phyloP scores from a whole-genome alignment of 2,797 vertebrate species.

The Clarias platycephalus region DNA sequence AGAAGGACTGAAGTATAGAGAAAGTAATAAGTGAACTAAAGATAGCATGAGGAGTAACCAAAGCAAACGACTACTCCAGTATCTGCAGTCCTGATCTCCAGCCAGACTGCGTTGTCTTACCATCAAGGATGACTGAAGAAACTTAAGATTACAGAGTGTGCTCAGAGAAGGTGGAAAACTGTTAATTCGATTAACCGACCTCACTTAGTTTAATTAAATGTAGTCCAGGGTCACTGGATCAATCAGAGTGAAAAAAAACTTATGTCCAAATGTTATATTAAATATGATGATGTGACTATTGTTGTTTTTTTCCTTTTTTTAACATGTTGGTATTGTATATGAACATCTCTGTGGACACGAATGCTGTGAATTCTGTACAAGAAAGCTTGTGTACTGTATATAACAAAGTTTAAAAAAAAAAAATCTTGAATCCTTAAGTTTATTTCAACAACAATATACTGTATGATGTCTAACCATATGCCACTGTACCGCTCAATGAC shows the following conservation, averaged over 20 bases:
- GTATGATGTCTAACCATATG: background rate
- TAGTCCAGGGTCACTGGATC: background rate
- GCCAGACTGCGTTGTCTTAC: background rate
- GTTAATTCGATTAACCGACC: background rate
- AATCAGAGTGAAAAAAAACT: background rate
- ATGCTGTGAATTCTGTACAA: background rate
- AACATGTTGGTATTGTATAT: background rate
- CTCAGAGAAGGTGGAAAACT: background rate
- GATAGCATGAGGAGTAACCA: conserved; percentile 1
- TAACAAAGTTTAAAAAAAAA: background rate
- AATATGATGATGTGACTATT: background rate
- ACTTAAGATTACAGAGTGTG: background rate
- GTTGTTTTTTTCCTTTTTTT: background rate
- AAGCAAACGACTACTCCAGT: background rate
- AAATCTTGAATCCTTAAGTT: background rate
- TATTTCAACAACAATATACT: background rate
- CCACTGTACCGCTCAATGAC: background rate
- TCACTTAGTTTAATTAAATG: conserved; percentile 5
- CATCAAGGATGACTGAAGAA: background rate
- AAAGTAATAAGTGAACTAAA: background rate
- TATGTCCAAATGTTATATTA: background rate
- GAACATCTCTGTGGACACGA: too few relatives aligned
- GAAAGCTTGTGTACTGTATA: background rate
- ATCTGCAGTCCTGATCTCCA: conserved; percentile 1
- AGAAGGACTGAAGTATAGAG: background rate